Evolutionary conservation across 2,888 invertebrate genomes (phyloP).

Genomic region (Octodonta nipae): DNA sequence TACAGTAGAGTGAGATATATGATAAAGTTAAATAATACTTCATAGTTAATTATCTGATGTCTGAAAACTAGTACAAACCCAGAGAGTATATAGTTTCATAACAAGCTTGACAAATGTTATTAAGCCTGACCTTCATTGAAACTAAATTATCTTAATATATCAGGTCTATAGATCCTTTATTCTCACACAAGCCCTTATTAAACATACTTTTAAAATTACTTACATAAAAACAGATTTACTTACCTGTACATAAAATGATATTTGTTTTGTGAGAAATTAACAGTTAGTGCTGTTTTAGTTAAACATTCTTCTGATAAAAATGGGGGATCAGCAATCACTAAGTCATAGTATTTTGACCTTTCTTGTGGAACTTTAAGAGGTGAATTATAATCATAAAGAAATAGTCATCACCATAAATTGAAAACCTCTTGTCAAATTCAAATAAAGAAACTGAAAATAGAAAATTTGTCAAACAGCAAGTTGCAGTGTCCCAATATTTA

Average conservation of each 20-base stretch:
- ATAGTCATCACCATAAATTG: slow-evolving; percentile 63
- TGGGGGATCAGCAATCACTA: slow-evolving; percentile 89
- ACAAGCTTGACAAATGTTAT: too few species aligned
- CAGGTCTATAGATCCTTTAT: too few species aligned
- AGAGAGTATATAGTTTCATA: too few species aligned
- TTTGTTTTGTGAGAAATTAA: slow-evolving; percentile 58
- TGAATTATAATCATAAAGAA: slow-evolving; percentile 75
- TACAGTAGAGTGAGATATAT: too few species aligned
- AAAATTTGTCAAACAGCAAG: neutral
- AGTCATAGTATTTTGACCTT: slow-evolving; percentile 50
- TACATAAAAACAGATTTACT: slow-evolving; percentile 4
- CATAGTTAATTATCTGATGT: too few species aligned
- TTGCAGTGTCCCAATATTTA: slow-evolving; percentile 7
- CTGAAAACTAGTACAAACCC: too few species aligned
- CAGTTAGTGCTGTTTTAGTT: slow-evolving; percentile 64
- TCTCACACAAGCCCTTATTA: too few species aligned
- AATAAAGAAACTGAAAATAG: slow-evolving; percentile 29
- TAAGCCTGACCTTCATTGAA: too few species aligned
- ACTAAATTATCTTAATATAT: too few species aligned
- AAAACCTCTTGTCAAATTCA: slow-evolving; percentile 78
- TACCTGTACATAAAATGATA: slow-evolving; percentile 79
- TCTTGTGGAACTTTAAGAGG: slow-evolving; percentile 56
- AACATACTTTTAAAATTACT: too few species aligned
- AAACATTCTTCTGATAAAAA: slow-evolving; percentile 88
- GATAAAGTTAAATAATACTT: too few species aligned